Conservation (phyloP, 2,888 invertebrate species). For the Hirtodrosophila confusa region DNA sequence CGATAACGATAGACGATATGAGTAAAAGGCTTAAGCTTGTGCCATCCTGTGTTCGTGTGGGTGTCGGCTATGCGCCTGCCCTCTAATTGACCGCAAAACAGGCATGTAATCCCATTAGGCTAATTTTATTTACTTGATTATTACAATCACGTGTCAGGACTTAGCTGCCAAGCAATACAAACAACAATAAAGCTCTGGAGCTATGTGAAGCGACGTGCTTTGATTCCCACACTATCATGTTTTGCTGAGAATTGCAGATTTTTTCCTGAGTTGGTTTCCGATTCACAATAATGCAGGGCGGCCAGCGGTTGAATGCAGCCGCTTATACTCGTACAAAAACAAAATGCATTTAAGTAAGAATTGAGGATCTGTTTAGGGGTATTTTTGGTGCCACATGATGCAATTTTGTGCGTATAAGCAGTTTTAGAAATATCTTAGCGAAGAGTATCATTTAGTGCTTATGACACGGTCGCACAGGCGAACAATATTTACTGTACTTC, state of each 20-base stretch:
- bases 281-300: conserved; percentile 31
- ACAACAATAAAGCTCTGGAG: conserved; percentile 17
- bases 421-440: conserved; percentile 5
- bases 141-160: conserved; percentile 73
- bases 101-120: conserved; percentile 58
- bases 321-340: not conserved
- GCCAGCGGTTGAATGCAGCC: conserved; percentile 21
- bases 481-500: no score
- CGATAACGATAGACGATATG: conserved; percentile 9
- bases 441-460: not conserved
- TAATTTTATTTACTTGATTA: conserved; percentile 61
- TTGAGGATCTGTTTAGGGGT: conserved; percentile 32
- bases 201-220: conserved; percentile 35
- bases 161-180: conserved; percentile 51
- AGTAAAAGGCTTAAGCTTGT: conserved; percentile 10
- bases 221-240: conserved; percentile 72
- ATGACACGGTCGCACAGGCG: not conserved
- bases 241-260: conserved; percentile 62
- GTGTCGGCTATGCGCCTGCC: conserved; percentile 18
- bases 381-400: conserved; percentile 19
- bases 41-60: not conserved
- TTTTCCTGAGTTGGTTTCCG: conserved; percentile 49
- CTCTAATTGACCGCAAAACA: conserved; percentile 68
- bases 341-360: conserved; percentile 40
- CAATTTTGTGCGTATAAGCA: conserved; percentile 41